phyloP scores from a whole-genome alignment of 2,113 vertebrate genomes.

The Psittacus erithacus region DNA sequence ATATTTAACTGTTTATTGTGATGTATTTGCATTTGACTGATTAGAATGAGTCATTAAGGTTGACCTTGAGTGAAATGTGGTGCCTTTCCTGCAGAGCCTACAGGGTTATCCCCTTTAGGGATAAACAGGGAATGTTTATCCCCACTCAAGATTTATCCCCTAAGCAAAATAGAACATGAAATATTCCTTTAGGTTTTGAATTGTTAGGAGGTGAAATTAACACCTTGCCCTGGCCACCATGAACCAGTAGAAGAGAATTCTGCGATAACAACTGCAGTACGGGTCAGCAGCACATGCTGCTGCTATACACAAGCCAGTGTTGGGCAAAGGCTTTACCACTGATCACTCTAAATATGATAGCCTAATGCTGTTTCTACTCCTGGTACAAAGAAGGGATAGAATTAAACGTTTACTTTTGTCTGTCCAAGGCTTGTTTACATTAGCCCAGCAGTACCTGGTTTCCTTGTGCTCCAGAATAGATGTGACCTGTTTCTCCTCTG shows the following conservation, averaged over 20 bases:
- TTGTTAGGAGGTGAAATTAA: not conserved
- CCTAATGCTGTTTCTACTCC: not conserved
- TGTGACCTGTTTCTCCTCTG: not conserved
- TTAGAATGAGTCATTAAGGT: not conserved
- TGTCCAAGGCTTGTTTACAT: not conserved
- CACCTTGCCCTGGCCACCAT: not conserved
- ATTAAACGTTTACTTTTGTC: not conserved
- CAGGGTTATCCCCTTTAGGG: no score
- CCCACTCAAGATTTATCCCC: rapidly evolving
- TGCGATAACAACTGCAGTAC: rapidly evolving
- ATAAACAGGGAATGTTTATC: not conserved
- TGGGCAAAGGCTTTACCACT: not conserved
- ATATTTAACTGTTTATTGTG: not conserved
- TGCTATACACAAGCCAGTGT: rapidly evolving
- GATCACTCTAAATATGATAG: rapidly evolving
- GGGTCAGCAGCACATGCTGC: not conserved
- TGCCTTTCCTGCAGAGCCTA: not conserved
- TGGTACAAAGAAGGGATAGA: not conserved
- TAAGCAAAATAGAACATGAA: not conserved
- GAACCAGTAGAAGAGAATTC: not conserved
- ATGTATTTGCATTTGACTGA: not conserved
- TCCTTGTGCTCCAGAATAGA: not conserved
- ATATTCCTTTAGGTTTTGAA: not conserved
- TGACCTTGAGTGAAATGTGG: not conserved
- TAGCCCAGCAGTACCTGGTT: not conserved